phyloP scores from a whole-genome alignment of 2,797 vertebrate species.

The Poecilia wingei region DNA sequence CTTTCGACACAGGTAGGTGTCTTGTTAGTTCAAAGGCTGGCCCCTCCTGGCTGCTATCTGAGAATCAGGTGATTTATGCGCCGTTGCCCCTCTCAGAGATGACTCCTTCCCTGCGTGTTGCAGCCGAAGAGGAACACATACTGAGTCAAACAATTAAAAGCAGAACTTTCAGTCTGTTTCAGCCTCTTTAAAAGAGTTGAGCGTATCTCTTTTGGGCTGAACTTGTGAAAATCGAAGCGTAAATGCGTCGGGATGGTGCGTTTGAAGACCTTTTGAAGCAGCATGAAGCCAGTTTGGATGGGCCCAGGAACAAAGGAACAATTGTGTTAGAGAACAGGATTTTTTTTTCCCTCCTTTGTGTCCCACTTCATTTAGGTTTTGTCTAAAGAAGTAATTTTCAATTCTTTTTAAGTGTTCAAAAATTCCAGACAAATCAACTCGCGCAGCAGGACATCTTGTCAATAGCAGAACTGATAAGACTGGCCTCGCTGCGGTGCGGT shows the following conservation, averaged over 20 bases:
- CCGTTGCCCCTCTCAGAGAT: constrained; percentile 25
- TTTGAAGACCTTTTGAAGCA: constrained; percentile 44
- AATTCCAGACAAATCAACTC: constrained; percentile 44
- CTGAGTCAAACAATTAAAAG: constrained; percentile 52
- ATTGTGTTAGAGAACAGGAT: constrained; percentile 40
- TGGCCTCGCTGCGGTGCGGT: constrained; percentile 53
- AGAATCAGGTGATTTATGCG: constrained; percentile 63
- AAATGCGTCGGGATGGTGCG: constrained; percentile 18
- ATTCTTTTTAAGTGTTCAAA: constrained; percentile 32
- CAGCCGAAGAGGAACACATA: constrained; percentile 25
- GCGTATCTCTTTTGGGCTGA: constrained; percentile 36
- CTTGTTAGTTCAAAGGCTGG: constrained; percentile 67
- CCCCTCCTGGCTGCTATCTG: constrained; percentile 67
- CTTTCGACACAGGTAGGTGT: constrained; percentile 62
- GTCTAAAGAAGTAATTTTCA: constrained; percentile 47
- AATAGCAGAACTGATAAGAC: constrained; percentile 41
- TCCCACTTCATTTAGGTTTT: constrained; percentile 34
- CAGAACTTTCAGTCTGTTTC: constrained; percentile 42
- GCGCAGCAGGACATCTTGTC: constrained; percentile 47
- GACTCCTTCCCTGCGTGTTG: constrained; percentile 28
- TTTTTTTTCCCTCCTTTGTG: constrained; percentile 25
- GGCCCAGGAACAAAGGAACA: constrained; percentile 24
- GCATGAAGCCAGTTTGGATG: constrained; percentile 32
- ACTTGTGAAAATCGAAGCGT: constrained; percentile 41
- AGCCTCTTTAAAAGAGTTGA: constrained; percentile 23